Evolutionary conservation across 2,888 invertebrate species (phyloP).

Genomic region (Morpho helenor): DNA sequence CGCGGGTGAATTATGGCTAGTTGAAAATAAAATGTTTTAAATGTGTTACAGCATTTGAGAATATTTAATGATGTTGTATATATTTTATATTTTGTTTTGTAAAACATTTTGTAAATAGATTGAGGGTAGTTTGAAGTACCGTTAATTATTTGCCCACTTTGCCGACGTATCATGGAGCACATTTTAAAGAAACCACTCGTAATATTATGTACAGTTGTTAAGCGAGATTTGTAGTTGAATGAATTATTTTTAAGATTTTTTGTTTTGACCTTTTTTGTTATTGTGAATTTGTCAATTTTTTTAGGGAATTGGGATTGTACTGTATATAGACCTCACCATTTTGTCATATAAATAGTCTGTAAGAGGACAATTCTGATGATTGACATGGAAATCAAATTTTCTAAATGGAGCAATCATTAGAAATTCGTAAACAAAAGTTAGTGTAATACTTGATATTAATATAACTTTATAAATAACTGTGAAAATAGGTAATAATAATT

Average conservation of each 20-base stretch:
- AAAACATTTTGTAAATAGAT: conserved; percentile 68
- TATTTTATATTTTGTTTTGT: conserved; percentile 78
- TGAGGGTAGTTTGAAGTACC: conserved; percentile 49
- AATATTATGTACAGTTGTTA: conserved; percentile 77
- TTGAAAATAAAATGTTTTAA: conserved; percentile 77
- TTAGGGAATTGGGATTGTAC: conserved; percentile 85
- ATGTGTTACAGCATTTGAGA: conserved; percentile 79
- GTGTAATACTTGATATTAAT: conserved; percentile 80
- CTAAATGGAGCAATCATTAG: conserved; percentile 78
- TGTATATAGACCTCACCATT: conserved; percentile 79
- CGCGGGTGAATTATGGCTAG: conserved; percentile 68
- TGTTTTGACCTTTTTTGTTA: conserved; percentile 73
- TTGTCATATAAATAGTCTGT: conserved; percentile 67
- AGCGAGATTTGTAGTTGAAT: conserved; percentile 73
- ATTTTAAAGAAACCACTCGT: conserved; percentile 75
- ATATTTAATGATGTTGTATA: conserved; percentile 79
- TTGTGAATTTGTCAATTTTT: conserved; percentile 85
- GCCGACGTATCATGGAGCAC: conserved; percentile 58
- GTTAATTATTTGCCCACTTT: conserved; percentile 65
- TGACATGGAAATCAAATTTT: conserved; percentile 77
- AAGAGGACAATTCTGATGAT: conserved; percentile 72
- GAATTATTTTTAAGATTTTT: conserved; percentile 68
- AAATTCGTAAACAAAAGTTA: conserved; percentile 75
- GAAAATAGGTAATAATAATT: conserved; percentile 80
- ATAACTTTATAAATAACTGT: conserved; percentile 81